Percentiles rank a stretch among this genome's conserved stretches.
Evolutionary conservation across 2,797 vertebrate species (phyloP).

Genomic region (Dromococcyx pavoninus): DNA sequence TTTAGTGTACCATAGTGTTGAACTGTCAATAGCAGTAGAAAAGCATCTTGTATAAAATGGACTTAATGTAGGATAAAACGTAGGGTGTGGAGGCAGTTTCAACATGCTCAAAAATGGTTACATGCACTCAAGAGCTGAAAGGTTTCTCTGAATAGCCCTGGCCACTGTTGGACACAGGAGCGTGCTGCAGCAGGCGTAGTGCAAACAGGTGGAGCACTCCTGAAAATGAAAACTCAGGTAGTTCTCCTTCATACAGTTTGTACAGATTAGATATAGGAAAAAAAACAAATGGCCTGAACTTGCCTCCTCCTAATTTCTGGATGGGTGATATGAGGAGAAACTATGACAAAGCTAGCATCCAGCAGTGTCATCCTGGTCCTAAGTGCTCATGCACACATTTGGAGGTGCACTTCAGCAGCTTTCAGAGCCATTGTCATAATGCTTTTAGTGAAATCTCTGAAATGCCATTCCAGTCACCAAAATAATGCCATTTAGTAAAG

Average conservation of each 20-base stretch:
- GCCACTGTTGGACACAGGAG: neutral
- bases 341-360: neutral
- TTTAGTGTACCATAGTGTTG: neutral
- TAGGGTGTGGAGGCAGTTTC: neutral
- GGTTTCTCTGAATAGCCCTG: neutral
- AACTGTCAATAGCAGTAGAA: neutral
- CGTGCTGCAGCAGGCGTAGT: fast-evolving
- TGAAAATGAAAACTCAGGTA: neutral
- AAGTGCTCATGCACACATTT: neutral
- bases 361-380: neutral
- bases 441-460: neutral
- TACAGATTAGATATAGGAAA: neutral
- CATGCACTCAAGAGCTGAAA: neutral
- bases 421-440: neutral
- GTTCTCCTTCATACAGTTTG: neutral
- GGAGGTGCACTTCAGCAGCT: neutral
- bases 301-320: neutral
- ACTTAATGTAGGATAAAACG: neutral
- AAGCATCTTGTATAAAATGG: neutral
- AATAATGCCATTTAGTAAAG: conserved; percentile 35
- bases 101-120: neutral
- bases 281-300: neutral
- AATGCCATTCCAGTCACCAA: neutral
- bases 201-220: neutral
- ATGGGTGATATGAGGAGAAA: neutral